These are phyloP conservation scores for Notarius lentiginosus DNA, from an alignment of 2,113 vertebrate genomes.

Conservation along the genomic window DNA sequence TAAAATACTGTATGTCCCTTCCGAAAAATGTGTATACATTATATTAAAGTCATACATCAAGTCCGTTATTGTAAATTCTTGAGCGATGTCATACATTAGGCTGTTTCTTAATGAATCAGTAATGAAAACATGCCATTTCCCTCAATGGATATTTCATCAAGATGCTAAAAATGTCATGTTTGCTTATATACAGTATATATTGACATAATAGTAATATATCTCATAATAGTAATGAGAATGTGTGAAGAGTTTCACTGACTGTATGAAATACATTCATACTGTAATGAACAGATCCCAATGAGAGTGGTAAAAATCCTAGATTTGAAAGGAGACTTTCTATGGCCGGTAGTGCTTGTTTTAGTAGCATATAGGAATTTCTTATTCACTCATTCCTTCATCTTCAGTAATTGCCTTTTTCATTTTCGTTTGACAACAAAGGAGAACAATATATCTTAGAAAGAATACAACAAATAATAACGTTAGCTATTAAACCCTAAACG, in stretches of 20 bases:
- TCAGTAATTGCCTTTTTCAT: background rate
- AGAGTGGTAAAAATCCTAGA: background rate
- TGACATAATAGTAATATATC: too few species aligned
- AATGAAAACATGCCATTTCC: background rate
- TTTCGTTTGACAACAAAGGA: background rate
- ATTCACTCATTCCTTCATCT: background rate
- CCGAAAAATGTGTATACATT: background rate
- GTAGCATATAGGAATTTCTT: background rate
- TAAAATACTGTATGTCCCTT: background rate
- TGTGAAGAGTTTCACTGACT: constrained; percentile 1
- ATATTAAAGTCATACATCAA: background rate
- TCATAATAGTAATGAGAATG: background rate
- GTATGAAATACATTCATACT: background rate
- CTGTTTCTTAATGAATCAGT: background rate
- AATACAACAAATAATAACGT: background rate
- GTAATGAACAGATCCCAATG: background rate
- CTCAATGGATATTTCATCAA: background rate
- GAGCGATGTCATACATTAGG: background rate
- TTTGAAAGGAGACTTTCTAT: background rate
- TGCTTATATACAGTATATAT: background rate
- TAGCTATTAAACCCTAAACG: background rate
- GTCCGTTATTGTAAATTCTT: background rate
- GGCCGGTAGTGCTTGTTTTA: background rate
- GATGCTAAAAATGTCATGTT: background rate
- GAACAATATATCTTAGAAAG: background rate